These are phyloP conservation scores for Pelvicachromis taeniatus DNA, from an alignment of 2,113 vertebrate species.

Conservation along the genomic window DNA sequence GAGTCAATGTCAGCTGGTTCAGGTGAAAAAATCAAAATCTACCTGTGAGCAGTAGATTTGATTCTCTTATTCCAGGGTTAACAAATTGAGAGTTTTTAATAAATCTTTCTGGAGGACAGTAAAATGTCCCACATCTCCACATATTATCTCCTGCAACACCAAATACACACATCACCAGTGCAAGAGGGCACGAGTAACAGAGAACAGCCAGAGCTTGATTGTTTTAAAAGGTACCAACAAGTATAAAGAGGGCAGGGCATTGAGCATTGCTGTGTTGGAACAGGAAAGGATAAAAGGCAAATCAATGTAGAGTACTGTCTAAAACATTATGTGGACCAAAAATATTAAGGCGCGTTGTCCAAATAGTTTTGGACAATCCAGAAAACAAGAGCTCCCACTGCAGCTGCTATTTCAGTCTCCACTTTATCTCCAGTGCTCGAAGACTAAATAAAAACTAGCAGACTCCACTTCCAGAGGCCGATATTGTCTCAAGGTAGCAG, in stretches of 20 bases:
- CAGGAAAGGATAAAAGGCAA: not conserved
- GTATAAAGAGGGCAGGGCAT: not conserved
- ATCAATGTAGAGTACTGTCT: not conserved
- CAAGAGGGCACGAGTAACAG: not conserved
- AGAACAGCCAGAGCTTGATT: not conserved
- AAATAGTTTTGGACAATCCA: not conserved
- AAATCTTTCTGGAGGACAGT: not conserved
- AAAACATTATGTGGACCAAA: not conserved
- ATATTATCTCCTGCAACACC: not conserved
- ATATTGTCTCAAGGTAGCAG: conserved; percentile 22
- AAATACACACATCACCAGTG: not conserved
- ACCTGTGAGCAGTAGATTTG: not conserved
- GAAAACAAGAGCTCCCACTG: not conserved
- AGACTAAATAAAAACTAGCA: conserved; percentile 14
- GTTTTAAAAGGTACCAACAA: not conserved
- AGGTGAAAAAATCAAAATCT: not conserved
- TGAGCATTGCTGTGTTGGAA: not conserved
- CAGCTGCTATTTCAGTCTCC: not conserved
- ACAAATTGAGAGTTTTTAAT: not conserved
- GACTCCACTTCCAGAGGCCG: conserved; percentile 4
- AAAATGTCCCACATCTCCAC: not conserved
- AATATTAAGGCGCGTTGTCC: not conserved
- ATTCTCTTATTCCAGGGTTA: not conserved
- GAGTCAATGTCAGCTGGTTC: not conserved
- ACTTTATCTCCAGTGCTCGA: not conserved